Conservation (phyloP, 2,888 invertebrate species). For the Sinopyrophorus schimmeli region DNA sequence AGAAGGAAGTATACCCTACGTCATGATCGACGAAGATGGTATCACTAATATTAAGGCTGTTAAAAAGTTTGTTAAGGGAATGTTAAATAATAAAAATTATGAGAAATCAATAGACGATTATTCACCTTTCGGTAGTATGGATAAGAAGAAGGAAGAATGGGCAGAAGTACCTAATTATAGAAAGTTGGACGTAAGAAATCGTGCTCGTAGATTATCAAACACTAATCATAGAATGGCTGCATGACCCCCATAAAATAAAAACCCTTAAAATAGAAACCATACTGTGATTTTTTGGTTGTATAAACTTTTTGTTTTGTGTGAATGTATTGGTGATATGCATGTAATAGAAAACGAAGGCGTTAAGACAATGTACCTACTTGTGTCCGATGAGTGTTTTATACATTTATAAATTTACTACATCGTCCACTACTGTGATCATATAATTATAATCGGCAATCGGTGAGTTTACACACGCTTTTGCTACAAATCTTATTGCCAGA, state of each 20-base stretch:
- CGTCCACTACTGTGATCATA: too few species aligned
- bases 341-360: too few species aligned
- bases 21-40: slow-evolving; percentile 76
- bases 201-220: slow-evolving; percentile 35
- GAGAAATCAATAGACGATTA: slow-evolving; percentile 48
- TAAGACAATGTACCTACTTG: too few species aligned
- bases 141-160: slow-evolving; percentile 31
- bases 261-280: slow-evolving; percentile 11
- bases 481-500: too few species aligned
- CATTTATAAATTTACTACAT: too few species aligned
- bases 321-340: slow-evolving; percentile 10
- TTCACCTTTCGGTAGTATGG: slow-evolving; percentile 36
- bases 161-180: slow-evolving; percentile 27
- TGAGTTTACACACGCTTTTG: too few species aligned
- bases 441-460: too few species aligned
- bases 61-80: slow-evolving; percentile 68
- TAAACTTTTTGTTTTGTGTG: slow-evolving; percentile 13
- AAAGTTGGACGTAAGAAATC: slow-evolving; percentile 36
- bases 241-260: slow-evolving; percentile 30
- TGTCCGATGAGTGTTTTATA: too few species aligned
- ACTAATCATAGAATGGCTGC: slow-evolving; percentile 36
- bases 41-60: slow-evolving; percentile 76
- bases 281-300: slow-evolving; percentile 22
- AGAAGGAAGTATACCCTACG: slow-evolving; percentile 75
- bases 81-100: slow-evolving; percentile 36